Base-by-base conservation (phyloP, 2,888 invertebrate genomes). In the Miltochrista miniata region DNA sequence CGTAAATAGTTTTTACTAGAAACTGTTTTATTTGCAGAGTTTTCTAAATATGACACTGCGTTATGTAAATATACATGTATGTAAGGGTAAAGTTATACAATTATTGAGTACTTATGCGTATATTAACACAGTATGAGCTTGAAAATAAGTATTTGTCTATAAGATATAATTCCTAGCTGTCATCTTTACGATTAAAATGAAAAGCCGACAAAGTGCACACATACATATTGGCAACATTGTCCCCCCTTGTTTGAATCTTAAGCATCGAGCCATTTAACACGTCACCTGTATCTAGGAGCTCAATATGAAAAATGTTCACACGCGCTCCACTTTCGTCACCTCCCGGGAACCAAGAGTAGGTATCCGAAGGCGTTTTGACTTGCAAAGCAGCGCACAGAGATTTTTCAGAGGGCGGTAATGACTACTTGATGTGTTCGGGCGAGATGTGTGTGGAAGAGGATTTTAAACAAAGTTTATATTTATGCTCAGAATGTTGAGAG, bases 381-480 rank as follows among this genome's bases (percentile, higher is more conserved):
- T 91, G 91, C 90, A 90, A 91, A 91, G 80, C 83, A 90, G 88
- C 76, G 73, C 45, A 62, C 76, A 65, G 81, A 87, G 88, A 87
- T 90, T 90, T 90, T 90, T 89, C 87, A 81, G 66, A 83, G 87
- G 87, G 89, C 76, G 87, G 85, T 90, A 90, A 91, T 91, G 91
- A 90, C 86, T 80, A 74, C 86, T 87, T 88, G 85, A 87, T 90
- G 86, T 82, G 83, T 80, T 61, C 66, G 42, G 56, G 70, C 59
- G 50, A 60, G 44, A 45, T 51, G 59, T 66, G 60, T 79, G 68
- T 80, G 81, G 83, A 84, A 56, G 45, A 45, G 58, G 57, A 51
- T 45, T 53, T 45, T 40, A 14, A 18, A 45, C 12, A 45, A 45
- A 34, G 18, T 38, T 42, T 43, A 35, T 7, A 45, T 51, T 24